Evolutionary conservation across 2,888 invertebrate genomes (phyloP).

Genomic region (Plagodis dolabraria): DNA sequence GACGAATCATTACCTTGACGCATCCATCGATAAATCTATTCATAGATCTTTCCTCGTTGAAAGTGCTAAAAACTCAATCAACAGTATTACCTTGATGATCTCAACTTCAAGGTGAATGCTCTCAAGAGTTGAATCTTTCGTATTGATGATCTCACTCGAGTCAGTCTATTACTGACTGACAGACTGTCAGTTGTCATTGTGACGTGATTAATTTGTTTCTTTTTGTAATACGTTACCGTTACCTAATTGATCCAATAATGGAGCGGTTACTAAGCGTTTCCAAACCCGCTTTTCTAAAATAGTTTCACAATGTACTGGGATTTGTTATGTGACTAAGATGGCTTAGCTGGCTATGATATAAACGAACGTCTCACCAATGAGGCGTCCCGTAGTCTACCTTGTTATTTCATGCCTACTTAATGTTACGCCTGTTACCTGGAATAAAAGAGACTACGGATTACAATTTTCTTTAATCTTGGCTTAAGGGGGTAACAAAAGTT

Average conservation of each 20-base stretch:
- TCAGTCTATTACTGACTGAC: constrained; percentile 5
- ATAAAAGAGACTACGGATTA: too few species aligned
- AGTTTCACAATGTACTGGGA: too few species aligned
- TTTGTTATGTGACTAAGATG: too few species aligned
- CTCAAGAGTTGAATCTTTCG: constrained; percentile 22
- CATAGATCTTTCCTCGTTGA: neutral
- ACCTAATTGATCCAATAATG: constrained; percentile 2
- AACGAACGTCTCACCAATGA: too few species aligned
- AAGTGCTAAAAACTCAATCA: constrained; percentile 26
- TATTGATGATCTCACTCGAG: constrained; percentile 25
- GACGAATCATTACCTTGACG: neutral
- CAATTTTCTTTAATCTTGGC: too few species aligned
- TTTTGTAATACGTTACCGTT: constrained; percentile 6
- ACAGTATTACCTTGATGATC: constrained; percentile 42
- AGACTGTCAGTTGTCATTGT: constrained; percentile 12
- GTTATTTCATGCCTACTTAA: too few species aligned
- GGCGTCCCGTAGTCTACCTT: too few species aligned
- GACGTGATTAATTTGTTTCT: constrained; percentile 11
- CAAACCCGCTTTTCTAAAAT: too few species aligned
- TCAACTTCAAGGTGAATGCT: constrained; percentile 43
- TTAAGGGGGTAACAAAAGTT: too few species aligned
- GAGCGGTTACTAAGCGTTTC: neutral
- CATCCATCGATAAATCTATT: neutral
- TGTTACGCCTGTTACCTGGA: too few species aligned
- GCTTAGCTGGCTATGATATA: too few species aligned